Evolutionary conservation across 35 echinoderm and acorn worm genomes (phyloP).

Genomic region (Lytechinus variegatus): DNA sequence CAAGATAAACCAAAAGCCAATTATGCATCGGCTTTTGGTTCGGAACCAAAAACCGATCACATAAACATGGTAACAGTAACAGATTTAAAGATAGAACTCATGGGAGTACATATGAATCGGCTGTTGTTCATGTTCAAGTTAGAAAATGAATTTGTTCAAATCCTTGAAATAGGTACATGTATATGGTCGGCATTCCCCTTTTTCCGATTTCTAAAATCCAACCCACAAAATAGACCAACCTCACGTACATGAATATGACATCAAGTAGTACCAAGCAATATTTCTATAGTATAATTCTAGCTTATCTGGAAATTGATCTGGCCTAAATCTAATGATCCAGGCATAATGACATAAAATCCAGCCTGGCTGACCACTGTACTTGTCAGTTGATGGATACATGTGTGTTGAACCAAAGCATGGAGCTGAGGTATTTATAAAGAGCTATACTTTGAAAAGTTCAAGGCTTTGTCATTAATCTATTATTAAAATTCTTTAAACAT

Average conservation of each 20-base stretch:
- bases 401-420: background rate
- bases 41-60: too few relatives aligned
- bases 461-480: background rate
- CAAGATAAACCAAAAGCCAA: too few relatives aligned
- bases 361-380: background rate
- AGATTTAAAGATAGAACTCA: too few relatives aligned
- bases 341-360: background rate
- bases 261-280: background rate
- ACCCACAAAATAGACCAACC: background rate
- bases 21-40: too few relatives aligned
- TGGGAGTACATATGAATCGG: too few relatives aligned
- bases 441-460: background rate
- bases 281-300: background rate
- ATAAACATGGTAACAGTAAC: too few relatives aligned
- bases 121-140: background rate
- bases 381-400: background rate
- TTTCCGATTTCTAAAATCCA: background rate
- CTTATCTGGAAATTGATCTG: background rate
- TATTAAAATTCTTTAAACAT: background rate
- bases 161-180: background rate
- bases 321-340: slow-evolving; percentile 17
- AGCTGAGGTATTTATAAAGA: background rate
- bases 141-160: background rate
- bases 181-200: too few relatives aligned
- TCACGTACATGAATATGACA: background rate